Percentiles rank a stretch among this genome's conserved stretches.
phyloP scores from a whole-genome alignment of 2,113 vertebrate species.

The Rostratula benghalensis region DNA sequence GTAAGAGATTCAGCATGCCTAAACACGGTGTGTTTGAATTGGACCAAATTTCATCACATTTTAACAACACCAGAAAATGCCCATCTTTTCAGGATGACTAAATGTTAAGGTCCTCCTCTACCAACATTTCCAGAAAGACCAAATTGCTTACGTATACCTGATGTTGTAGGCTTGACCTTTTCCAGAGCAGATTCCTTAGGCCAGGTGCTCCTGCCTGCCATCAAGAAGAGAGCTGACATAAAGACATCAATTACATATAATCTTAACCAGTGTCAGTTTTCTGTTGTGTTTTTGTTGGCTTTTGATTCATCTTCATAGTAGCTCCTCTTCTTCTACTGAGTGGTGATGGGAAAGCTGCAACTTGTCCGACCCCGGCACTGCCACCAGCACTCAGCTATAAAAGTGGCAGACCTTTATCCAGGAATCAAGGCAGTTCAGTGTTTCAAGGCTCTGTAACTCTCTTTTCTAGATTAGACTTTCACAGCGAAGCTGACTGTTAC shows the following conservation, averaged over 20 bases:
- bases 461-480: neutral
- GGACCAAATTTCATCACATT: neutral
- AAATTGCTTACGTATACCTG: neutral
- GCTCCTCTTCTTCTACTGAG: neutral
- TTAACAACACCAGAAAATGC: neutral
- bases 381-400: neutral
- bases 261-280: neutral
- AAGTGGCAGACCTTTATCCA: neutral
- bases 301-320: neutral
- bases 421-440: neutral
- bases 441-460: neutral
- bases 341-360: neutral
- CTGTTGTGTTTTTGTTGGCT: neutral
- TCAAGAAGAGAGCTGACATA: neutral
- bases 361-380: neutral
- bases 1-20: neutral
- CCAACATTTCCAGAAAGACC: neutral
- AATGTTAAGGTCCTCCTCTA: neutral
- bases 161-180: neutral
- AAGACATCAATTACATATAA: constrained; percentile 14
- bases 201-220: neutral
- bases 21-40: neutral
- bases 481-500: neutral
- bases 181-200: neutral
- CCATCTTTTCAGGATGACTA: neutral